These are phyloP conservation scores for Saturnia pavonia DNA, from an alignment of 2,888 invertebrate species.

Conservation along the genomic window DNA sequence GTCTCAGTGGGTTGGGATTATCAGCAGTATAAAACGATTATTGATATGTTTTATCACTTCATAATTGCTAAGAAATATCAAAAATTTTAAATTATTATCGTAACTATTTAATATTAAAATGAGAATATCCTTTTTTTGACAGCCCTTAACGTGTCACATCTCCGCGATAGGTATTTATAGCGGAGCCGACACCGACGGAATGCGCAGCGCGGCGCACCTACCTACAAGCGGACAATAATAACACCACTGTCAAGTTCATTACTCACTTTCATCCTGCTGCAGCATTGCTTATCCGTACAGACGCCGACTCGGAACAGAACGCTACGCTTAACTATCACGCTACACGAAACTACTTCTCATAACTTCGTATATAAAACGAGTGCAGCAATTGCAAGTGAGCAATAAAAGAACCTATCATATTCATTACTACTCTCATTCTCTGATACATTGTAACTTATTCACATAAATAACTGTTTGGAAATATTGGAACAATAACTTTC, in stretches of 20 bases:
- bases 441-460: not conserved
- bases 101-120: not conserved
- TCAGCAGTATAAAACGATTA: not conserved
- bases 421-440: slow-evolving; percentile 5
- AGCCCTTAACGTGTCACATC: slow-evolving; percentile 35
- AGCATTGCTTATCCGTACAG: not conserved
- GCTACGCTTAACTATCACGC: not conserved
- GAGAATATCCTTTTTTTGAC: slow-evolving; percentile 16
- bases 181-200: slow-evolving; percentile 38
- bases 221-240: slow-evolving; percentile 57
- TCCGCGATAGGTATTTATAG: slow-evolving; percentile 55
- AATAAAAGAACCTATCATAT: not conserved
- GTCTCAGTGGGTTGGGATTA: not conserved
- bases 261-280: slow-evolving; percentile 51
- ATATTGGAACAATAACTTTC: too few relatives aligned
- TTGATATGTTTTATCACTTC: not conserved
- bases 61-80: not conserved
- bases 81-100: not conserved
- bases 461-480: not conserved
- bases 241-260: slow-evolving; percentile 78
- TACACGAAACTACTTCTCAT: not conserved
- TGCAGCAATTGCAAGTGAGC: not conserved
- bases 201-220: slow-evolving; percentile 58
- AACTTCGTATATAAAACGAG: not conserved
- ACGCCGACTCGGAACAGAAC: slow-evolving; percentile 7